Conservation (phyloP, 2,888 invertebrate species). For the Diarsia mendica region DNA sequence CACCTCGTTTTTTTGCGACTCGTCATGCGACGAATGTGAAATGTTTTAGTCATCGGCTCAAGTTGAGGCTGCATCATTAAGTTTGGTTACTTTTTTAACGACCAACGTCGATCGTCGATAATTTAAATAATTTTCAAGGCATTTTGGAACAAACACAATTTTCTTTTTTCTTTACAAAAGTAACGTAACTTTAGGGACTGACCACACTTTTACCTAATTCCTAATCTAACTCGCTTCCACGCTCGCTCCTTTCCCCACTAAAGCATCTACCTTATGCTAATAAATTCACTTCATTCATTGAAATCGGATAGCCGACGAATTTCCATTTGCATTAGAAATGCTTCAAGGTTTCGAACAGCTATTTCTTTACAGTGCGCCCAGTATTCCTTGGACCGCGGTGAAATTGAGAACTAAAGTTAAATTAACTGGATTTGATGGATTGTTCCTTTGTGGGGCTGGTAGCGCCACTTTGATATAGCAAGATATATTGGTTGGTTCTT, state of each 20-base stretch:
- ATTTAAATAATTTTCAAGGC: too few species aligned
- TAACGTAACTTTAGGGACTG: background rate
- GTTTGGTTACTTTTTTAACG: background rate
- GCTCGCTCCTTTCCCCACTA: background rate
- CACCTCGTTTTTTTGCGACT: too few species aligned
- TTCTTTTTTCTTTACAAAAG: too few species aligned
- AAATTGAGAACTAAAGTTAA: constrained; percentile 29
- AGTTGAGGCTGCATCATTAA: background rate
- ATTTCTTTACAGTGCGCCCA: constrained; percentile 30
- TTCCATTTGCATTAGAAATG: constrained; percentile 61
- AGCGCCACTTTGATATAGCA: constrained; percentile 23
- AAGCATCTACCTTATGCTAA: constrained; percentile 19
- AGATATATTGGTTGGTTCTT: background rate
- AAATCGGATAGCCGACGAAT: constrained; percentile 56
- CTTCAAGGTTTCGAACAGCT: constrained; percentile 53
- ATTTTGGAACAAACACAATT: too few species aligned
- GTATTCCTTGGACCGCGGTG: constrained; percentile 11
- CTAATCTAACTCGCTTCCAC: background rate
- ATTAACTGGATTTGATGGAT: background rate
- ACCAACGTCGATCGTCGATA: too few species aligned
- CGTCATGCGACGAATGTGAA: too few species aligned
- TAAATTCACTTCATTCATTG: constrained; percentile 58
- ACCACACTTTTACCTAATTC: background rate
- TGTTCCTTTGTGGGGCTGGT: background rate
- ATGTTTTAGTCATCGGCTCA: too few species aligned